Base-by-base conservation (phyloP, 2,113 vertebrate genomes). In the Ascaphus truei region DNA sequence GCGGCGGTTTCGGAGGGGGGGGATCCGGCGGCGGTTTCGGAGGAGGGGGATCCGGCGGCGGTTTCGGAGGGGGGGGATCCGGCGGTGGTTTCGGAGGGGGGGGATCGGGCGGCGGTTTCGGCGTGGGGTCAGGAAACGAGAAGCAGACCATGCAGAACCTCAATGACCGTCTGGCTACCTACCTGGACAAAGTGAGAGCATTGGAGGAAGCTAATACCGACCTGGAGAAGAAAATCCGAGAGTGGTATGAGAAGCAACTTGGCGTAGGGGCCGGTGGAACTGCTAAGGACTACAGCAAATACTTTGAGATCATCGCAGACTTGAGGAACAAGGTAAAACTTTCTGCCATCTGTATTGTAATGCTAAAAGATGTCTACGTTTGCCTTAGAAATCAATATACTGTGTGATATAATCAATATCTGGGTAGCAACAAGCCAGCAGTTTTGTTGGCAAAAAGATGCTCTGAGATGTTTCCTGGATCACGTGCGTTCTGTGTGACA, bases 131-230 rank as follows among this genome's bases (percentile, higher is more conserved):
- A 41, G 76, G 52, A 5, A 73, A 75, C 0, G 88, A 89, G 56
- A 90, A 91, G 79, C 77, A 87, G 76, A 87, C 85, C 72, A 91
- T 90, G 89, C 87, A 88, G 76, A 77, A 68, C 72, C 81, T 91
- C 1, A 91, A 90, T 0, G 85, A 90, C 22, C 88, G 88, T 7
- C 76, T 90, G 80, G 87, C 88, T 5, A 78, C 76, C 8, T 90
- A 90, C 62, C 58, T 91, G 80, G 73, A 81, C 1, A 83, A 62
- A 1, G 88, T 90, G 53, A 76, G 78, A 3, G 77, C 75, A 9
- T 1, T 91, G 75, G 87, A 90, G 67, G 72, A 0, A 34, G 81
- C 86, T 43, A 91, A 91, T 0, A 9, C 75, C 1, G 66, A 52
- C 0, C 81, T 89, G 26, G 88, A 91, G 30, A 41, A 75, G 1